phyloP scores from a whole-genome alignment of 1,140 invertebrate species.

The Drosophila quadrilineata region DNA sequence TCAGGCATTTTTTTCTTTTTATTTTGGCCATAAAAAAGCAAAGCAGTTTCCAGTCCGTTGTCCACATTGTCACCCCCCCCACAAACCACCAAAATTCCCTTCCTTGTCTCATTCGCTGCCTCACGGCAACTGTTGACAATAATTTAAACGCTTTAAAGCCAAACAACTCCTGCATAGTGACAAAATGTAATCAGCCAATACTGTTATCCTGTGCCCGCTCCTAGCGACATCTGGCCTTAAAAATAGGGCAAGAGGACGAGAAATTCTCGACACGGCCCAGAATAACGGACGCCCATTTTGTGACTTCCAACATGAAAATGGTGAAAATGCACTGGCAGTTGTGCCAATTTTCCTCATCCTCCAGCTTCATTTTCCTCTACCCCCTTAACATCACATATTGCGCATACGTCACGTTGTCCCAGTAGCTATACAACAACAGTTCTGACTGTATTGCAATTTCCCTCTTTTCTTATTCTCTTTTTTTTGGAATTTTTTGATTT shows the following conservation, averaged over 20 bases:
- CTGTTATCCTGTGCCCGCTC: too few species aligned
- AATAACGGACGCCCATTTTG: slow-evolving; percentile 20
- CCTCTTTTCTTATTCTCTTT: too few species aligned
- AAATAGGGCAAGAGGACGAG: slow-evolving; percentile 6
- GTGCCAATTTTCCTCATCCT: slow-evolving; percentile 26
- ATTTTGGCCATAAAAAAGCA: too few species aligned
- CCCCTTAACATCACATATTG: slow-evolving; percentile 47
- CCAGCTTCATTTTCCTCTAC: neutral
- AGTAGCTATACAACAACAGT: slow-evolving; percentile 39
- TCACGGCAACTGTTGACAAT: too few species aligned
- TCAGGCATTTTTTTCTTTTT: too few species aligned
- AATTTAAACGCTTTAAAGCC: slow-evolving; percentile 69
- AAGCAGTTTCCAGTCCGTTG: too few species aligned
- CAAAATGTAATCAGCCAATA: slow-evolving; percentile 39
- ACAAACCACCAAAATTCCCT: too few species aligned
- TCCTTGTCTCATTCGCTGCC: neutral
- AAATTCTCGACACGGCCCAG: slow-evolving; percentile 25
- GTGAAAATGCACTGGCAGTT: slow-evolving; percentile 20
- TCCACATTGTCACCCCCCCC: too few species aligned
- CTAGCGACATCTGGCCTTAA: neutral
- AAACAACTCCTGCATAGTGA: slow-evolving; percentile 10
- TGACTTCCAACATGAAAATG: slow-evolving; percentile 8
- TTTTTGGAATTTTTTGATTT: neutral
- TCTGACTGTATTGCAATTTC: too few species aligned
- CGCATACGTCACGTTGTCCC: slow-evolving; percentile 62